A percentile compares a stretch with the other conserved stretches of the same genome.
Evolutionary conservation across 2,888 invertebrate species (phyloP).

Genomic region (Eristalis pertinax): DNA sequence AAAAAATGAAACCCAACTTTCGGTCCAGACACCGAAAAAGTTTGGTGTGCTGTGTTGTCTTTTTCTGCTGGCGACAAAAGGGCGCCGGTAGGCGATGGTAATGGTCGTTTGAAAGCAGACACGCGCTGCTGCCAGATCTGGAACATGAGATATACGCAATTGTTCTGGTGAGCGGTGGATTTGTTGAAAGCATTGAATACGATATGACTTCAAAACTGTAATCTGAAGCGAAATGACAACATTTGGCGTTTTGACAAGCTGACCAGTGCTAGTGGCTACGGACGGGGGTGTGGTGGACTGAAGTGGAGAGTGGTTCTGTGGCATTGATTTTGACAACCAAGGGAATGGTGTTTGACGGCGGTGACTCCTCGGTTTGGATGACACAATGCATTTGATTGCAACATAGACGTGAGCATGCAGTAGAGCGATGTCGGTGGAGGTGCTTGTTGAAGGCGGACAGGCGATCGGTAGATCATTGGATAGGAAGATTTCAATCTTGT

Average conservation of each 20-base stretch:
- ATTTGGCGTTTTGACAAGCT: neutral
- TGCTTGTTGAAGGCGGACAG: no score
- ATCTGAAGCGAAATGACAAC: neutral
- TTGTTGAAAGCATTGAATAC: neutral
- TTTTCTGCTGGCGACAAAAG: neutral
- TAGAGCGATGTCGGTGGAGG: no score
- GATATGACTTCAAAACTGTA: neutral
- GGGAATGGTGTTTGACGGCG: neutral
- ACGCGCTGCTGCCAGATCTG: constrained; percentile 60
- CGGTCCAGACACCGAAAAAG: neutral
- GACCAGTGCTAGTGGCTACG: neutral
- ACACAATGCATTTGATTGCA: neutral
- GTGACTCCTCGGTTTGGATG: neutral
- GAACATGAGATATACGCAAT: constrained; percentile 38
- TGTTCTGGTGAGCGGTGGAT: neutral
- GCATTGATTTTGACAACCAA: neutral
- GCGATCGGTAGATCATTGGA: no score
- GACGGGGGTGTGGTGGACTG: neutral
- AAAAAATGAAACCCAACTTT: neutral
- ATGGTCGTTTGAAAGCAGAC: constrained; percentile 62
- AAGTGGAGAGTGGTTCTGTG: neutral
- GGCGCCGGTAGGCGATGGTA: constrained; percentile 23
- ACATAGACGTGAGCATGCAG: neutral
- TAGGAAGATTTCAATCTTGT: no score
- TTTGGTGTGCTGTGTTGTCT: neutral